Conservation (phyloP, 2,113 vertebrate species). For the Oenanthe oenanthe region DNA sequence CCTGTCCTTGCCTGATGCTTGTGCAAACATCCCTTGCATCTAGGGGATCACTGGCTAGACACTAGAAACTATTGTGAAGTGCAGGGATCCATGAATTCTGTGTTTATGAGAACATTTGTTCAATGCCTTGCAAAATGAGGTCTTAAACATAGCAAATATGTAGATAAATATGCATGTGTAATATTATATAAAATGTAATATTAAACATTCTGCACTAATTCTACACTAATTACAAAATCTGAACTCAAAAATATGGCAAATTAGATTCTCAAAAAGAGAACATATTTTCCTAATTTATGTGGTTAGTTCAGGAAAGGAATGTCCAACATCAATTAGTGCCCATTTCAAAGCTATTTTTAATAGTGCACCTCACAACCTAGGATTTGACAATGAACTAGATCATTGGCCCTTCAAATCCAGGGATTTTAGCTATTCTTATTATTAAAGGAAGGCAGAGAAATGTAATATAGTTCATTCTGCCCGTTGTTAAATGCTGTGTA, state of each 20-base stretch:
- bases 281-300: not conserved
- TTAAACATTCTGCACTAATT: not conserved
- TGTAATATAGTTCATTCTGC: not conserved
- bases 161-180: not conserved
- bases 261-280: not conserved
- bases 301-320: not conserved
- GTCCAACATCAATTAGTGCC: not conserved
- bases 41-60: not conserved
- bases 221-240: not conserved
- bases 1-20: not conserved
- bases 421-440: not conserved
- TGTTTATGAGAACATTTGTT: not conserved
- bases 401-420: not conserved
- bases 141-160: not conserved
- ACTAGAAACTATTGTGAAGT: not conserved
- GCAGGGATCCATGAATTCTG: not conserved
- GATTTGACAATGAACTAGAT: not conserved
- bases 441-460: not conserved
- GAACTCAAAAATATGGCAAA: not conserved
- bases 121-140: not conserved
- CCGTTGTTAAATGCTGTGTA: conserved; percentile 7
- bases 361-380: not conserved
- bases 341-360: not conserved
- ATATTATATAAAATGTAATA: not conserved
- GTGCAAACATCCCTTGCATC: not conserved